Evolutionary conservation across 2,113 vertebrate genomes (phyloP).

Genomic region (Perccottus glenii): DNA sequence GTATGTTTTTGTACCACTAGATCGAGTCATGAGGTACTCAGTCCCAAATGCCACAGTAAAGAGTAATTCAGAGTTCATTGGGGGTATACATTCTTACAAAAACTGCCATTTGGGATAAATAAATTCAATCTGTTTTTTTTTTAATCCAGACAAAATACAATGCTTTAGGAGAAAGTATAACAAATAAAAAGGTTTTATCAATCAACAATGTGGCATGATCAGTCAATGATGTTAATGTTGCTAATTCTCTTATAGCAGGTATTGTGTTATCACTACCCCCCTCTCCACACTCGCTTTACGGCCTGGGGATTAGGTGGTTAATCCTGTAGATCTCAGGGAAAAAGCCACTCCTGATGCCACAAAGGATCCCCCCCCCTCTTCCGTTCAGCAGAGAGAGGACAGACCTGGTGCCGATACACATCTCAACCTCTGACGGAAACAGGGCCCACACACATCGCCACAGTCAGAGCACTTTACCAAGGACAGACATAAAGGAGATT

Average conservation of each 20-base stretch:
- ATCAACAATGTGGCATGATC: not conserved
- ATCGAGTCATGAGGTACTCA: no score
- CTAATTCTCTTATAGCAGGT: no score
- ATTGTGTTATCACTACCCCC: constrained; percentile 18
- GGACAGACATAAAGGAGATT: constrained; percentile 50
- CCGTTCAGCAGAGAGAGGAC: constrained; percentile 54
- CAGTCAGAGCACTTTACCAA: constrained; percentile 19
- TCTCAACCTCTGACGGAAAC: constrained; percentile 35
- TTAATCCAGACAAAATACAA: no score
- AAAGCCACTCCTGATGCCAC: constrained; percentile 68
- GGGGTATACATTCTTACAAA: no score
- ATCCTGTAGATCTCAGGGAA: constrained; percentile 68
- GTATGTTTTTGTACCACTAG: no score
- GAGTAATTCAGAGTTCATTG: no score
- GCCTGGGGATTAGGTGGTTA: constrained; percentile 69
- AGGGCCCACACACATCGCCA: constrained; percentile 23
- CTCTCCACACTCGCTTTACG: constrained; percentile 57
- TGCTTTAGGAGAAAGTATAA: no score
- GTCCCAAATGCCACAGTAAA: no score
- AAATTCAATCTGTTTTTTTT: no score
- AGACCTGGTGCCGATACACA: constrained; percentile 58
- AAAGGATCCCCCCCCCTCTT: constrained; percentile 60
- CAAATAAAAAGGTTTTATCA: not conserved
- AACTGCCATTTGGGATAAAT: no score
- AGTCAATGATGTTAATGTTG: no score